Evolutionary conservation across 2,113 vertebrate species (phyloP).

Genomic region (Pimephales promelas): DNA sequence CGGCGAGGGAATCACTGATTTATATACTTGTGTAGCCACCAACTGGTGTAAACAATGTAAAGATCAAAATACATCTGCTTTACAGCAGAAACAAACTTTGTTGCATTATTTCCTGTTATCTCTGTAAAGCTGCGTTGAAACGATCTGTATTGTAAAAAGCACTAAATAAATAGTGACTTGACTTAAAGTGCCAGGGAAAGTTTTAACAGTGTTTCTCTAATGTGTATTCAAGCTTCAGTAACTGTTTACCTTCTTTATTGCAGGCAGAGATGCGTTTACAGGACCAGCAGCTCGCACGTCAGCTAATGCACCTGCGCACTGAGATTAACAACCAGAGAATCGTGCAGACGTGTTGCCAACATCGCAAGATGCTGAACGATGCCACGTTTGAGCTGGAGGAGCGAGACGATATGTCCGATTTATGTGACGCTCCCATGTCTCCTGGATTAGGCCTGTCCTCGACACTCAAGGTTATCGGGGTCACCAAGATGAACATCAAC

Average conservation of each 20-base stretch:
- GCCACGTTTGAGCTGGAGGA: slow-evolving; percentile 93
- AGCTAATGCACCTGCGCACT: slow-evolving; percentile 88
- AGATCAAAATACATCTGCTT: too few relatives aligned
- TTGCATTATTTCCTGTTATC: too few relatives aligned
- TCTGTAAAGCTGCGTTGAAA: too few relatives aligned
- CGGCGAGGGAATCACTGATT: too few relatives aligned
- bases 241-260: neutral
- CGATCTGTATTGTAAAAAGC: too few relatives aligned
- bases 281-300: slow-evolving; percentile 92
- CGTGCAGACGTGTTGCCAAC: slow-evolving; percentile 91
- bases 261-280: slow-evolving; percentile 93
- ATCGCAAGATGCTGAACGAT: slow-evolving; percentile 90
- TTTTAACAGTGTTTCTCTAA: too few relatives aligned
- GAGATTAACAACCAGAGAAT: slow-evolving; percentile 96
- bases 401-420: slow-evolving; percentile 87
- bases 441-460: slow-evolving; percentile 89
- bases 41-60: too few relatives aligned
- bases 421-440: slow-evolving; percentile 87
- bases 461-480: slow-evolving; percentile 90
- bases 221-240: too few relatives aligned
- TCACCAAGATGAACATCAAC: slow-evolving; percentile 99
- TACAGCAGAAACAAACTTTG: too few relatives aligned
- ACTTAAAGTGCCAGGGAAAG: too few relatives aligned
- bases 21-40: too few relatives aligned
- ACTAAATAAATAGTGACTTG: too few relatives aligned